Conservation (phyloP, 2,888 invertebrate genomes). For the Euphydryas editha region DNA sequence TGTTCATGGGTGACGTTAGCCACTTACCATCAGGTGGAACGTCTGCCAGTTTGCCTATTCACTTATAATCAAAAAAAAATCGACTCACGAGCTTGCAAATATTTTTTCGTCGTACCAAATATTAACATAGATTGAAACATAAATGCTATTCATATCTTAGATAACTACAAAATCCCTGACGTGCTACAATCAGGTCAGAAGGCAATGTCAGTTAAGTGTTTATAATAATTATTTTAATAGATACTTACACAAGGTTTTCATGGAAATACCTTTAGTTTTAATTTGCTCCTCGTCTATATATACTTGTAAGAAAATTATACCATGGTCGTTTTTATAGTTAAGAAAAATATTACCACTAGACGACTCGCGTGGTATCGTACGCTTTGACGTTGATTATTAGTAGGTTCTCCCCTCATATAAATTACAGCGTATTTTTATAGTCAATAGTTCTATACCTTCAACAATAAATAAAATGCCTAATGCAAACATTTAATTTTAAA, state of each 20-base stretch:
- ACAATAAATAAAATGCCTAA: no score
- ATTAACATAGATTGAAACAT: no score
- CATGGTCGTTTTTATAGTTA: neutral
- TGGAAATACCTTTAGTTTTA: slow-evolving; percentile 10
- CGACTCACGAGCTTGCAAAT: no score
- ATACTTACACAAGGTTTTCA: slow-evolving; percentile 10
- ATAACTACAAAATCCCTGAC: neutral
- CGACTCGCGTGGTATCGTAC: neutral
- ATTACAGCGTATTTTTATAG: no score
- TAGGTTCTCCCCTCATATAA: no score
- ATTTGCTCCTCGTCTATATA: slow-evolving; percentile 1
- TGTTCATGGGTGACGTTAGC: no score
- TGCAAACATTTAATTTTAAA: no score
- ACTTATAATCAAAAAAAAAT: no score
- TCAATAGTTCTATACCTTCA: no score
- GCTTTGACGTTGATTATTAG: neutral
- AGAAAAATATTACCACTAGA: neutral
- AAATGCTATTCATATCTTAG: neutral
- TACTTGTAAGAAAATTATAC: neutral
- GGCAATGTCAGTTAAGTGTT: slow-evolving; percentile 24
- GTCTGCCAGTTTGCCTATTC: no score
- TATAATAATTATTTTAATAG: slow-evolving; percentile 28
- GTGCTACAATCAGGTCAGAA: slow-evolving; percentile 22
- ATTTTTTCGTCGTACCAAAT: no score
- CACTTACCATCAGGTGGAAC: no score